Percentiles rank a stretch among this genome's conserved stretches.
Conservation (phyloP, 2,797 vertebrate species). For the Tauraco hartlaubi region DNA sequence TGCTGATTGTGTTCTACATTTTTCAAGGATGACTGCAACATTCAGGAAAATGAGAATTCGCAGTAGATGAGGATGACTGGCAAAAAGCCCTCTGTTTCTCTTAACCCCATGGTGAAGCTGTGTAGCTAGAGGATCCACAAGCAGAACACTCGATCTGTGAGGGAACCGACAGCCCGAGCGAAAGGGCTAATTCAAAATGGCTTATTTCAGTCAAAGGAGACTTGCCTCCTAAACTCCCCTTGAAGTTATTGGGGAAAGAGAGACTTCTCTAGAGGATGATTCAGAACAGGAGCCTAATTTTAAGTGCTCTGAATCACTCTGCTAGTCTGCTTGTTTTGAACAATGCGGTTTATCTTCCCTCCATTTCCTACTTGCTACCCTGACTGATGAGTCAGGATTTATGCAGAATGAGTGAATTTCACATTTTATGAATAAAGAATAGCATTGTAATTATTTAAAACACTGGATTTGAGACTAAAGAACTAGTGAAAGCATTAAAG, state of each 20-base stretch:
- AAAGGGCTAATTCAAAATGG: not conserved
- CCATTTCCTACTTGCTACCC: constrained; percentile 17
- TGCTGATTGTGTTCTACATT: not conserved
- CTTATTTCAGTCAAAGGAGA: not conserved
- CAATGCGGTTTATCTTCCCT: constrained; percentile 18
- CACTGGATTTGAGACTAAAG: constrained; percentile 1
- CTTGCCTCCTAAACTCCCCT: not conserved
- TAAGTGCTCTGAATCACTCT: constrained; percentile 24
- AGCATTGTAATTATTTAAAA: not conserved
- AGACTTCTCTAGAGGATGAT: constrained; percentile 5
- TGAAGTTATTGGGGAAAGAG: not conserved
- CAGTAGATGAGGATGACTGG: not conserved
- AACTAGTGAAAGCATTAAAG: not conserved
- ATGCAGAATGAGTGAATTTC: constrained; percentile 43
- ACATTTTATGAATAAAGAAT: constrained; percentile 49
- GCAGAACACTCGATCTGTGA: not conserved
- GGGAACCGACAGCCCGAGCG: not conserved
- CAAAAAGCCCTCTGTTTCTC: not conserved
- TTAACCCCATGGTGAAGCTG: not conserved
- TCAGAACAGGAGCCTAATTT: constrained; percentile 9
- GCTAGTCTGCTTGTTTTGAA: constrained; percentile 20
- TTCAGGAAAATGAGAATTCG: not conserved
- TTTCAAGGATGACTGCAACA: not conserved
- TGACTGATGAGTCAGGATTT: constrained; percentile 46
- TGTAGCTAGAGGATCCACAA: not conserved